phyloP scores from a whole-genome alignment of 2,113 vertebrate genomes.

The Sceloporus tristichus region DNA sequence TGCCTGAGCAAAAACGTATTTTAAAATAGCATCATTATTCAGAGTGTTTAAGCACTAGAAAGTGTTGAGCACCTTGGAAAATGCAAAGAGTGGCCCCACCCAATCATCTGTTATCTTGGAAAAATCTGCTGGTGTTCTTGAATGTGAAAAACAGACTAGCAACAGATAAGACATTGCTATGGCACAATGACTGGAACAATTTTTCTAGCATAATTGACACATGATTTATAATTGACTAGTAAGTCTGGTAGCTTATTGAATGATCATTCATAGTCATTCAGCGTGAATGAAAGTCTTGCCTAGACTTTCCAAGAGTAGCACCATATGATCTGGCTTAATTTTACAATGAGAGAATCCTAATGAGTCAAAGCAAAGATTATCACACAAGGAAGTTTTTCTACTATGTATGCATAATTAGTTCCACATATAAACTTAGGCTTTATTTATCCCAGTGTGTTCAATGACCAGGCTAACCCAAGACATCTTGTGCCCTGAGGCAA shows the following conservation, averaged over 20 bases:
- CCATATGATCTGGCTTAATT: constrained; percentile 54
- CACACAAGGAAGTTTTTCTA: background rate
- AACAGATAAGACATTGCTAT: background rate
- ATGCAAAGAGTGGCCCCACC: background rate
- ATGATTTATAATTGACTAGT: constrained; percentile 1
- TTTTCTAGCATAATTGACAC: background rate
- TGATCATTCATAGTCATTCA: background rate
- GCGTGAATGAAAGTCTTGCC: background rate
- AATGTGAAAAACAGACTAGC: background rate
- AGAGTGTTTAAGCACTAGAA: background rate
- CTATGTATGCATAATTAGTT: background rate
- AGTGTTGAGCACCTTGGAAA: background rate
- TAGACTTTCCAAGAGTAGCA: constrained; percentile 23
- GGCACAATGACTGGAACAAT: background rate
- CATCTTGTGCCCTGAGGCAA: too few relatives aligned
- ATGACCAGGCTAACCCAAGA: background rate
- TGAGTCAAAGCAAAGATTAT: background rate
- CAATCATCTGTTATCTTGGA: background rate
- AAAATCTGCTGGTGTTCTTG: background rate
- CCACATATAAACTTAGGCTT: background rate
- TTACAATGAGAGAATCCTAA: constrained; percentile 44
- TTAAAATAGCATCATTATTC: background rate
- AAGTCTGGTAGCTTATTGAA: background rate
- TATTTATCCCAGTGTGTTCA: background rate
- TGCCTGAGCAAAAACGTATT: background rate